Base-by-base conservation (phyloP, 2,797 vertebrate genomes). In the Lacerta agilis region DNA sequence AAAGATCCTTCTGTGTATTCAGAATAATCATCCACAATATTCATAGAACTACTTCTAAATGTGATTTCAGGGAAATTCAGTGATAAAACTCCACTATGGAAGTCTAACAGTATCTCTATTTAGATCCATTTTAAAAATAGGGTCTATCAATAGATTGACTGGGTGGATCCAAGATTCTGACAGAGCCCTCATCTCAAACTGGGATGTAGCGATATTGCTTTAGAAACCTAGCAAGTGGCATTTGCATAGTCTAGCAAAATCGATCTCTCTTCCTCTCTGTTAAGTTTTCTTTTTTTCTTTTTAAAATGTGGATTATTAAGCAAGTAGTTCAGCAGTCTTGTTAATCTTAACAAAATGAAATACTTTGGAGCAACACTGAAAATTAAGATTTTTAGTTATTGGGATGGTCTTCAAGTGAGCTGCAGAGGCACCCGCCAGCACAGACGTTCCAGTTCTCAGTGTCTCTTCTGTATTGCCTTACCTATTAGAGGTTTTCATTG, bases 71-170 rank as follows among this genome's bases (percentile, higher is more conserved):
- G 91, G 89, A 90, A 89, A 66, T 5, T 45, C 0, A 80, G 69
- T 92, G 85, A 92, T 89, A 90, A 20, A 87, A 83, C 20, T 58
- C 17, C 2, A 83, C 88, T 93, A 87, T 90, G 94, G 91, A 87
- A 86, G 58, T 93, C 66, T 92, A 93, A 91, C 92, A 90, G 83
- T 1, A 0, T 0, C 0, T 86, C 61, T 86, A 0, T 1, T 10
- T 86, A 5, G 86, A 33, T 84, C 7, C 64, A 77, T 85, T 36
- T 2, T 83, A 18, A 18, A 18, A 88, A 78, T 91, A 79, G 89
- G 10, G 87, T 89, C 92, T 0, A 2, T 25, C 8, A 55, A 55
- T 86, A 18, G 87, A 87, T 79, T 23, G 0, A 82, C 0, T 0
- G 18, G 77, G 69, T 0, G 0, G 7, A 77, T 77, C 23, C 0